Conservation (phyloP, 2,797 vertebrate species). For the Schizothorax lantsangensis region DNA sequence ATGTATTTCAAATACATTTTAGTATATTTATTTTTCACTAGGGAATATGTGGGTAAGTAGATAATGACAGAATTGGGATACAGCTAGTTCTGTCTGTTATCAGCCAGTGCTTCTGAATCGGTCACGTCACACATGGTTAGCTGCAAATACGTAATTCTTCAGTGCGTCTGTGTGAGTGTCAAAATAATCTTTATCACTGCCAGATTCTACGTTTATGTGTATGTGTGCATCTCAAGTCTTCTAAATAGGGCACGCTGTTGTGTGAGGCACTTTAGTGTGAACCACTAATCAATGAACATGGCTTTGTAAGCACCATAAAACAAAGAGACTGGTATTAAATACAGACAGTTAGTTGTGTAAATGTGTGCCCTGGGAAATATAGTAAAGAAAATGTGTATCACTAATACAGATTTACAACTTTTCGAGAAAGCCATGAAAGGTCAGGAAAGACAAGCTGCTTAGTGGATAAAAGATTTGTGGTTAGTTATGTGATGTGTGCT, state of each 20-base stretch:
- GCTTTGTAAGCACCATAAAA: conserved; percentile 14
- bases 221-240: background rate
- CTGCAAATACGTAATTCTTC: background rate
- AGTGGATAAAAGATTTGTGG: background rate
- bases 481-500: conserved; percentile 1
- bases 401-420: background rate
- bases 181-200: background rate
- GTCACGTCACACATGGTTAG: background rate
- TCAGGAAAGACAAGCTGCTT: background rate
- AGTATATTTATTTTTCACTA: background rate
- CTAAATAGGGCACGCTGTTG: background rate
- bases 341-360: background rate
- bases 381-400: conserved; percentile 2
- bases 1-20: background rate
- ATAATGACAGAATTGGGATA: background rate
- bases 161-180: background rate
- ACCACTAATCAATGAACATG: background rate
- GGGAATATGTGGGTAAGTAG: background rate
- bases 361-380: conserved; percentile 9
- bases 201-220: background rate
- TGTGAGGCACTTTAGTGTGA: background rate
- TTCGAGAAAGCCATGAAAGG: background rate
- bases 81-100: background rate
- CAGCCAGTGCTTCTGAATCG: background rate
- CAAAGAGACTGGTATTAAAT: background rate